Evolutionary conservation across 2,888 invertebrate genomes (phyloP).

Genomic region (Amphipoea lucens): DNA sequence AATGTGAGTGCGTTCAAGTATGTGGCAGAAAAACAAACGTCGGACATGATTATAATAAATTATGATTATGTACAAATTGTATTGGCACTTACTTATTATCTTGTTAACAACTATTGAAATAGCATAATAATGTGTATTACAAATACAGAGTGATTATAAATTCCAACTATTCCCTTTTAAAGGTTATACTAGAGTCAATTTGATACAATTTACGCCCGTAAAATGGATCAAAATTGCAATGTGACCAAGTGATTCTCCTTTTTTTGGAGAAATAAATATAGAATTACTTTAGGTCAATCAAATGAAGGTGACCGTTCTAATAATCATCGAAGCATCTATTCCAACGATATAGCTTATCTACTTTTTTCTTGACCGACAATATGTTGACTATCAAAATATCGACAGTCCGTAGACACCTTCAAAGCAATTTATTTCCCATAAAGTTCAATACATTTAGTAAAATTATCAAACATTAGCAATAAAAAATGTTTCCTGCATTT

Average conservation of each 20-base stretch:
- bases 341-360: neutral
- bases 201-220: neutral
- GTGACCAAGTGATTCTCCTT: neutral
- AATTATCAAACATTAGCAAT: neutral
- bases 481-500: neutral
- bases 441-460: neutral
- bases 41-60: slow-evolving; percentile 2
- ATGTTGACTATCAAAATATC: neutral
- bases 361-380: neutral
- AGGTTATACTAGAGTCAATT: neutral
- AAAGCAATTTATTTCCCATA: slow-evolving; percentile 1
- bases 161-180: neutral
- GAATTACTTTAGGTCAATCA: neutral
- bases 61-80: slow-evolving; percentile 24
- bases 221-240: slow-evolving; percentile 1
- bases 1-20: neutral
- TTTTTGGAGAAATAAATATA: neutral
- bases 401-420: neutral
- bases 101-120: slow-evolving; percentile 4
- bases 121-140: neutral
- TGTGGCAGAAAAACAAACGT: neutral
- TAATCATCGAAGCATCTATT: neutral
- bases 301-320: neutral
- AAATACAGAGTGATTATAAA: neutral
- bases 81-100: slow-evolving; percentile 19